Evolutionary conservation across 2,113 vertebrate species (phyloP).

Genomic region (Misgurnus anguillicaudatus): DNA sequence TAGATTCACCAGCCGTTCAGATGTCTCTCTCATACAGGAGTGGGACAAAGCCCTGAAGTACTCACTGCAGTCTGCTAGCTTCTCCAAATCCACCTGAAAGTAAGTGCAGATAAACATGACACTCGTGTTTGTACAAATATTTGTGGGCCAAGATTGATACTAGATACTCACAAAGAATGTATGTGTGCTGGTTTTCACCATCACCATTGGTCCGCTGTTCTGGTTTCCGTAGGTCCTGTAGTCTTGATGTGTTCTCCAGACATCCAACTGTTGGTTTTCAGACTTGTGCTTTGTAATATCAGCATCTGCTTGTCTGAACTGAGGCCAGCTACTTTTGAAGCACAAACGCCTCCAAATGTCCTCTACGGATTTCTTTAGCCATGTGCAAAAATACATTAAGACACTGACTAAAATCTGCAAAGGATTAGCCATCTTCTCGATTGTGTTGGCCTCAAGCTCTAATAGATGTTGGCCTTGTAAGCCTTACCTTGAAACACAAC

Average conservation of each 20-base stretch:
- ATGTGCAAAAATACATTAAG: conserved; percentile 52
- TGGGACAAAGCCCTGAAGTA: conserved; percentile 75
- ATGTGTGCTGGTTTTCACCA: conserved; percentile 70
- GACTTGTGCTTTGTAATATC: not conserved
- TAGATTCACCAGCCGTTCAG: conserved; percentile 65
- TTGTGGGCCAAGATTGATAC: not conserved
- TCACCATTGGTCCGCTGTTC: conserved; percentile 58
- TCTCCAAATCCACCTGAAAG: conserved; percentile 69
- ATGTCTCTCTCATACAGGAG: conserved; percentile 75
- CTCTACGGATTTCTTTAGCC: conserved; percentile 35
- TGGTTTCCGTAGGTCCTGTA: conserved; percentile 63
- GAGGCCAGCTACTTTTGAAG: conserved; percentile 16
- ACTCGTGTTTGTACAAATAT: not conserved
- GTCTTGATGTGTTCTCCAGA: conserved; percentile 64
- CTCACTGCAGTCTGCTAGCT: conserved; percentile 68
- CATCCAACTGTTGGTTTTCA: conserved; percentile 43
- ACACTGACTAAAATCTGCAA: conserved; percentile 41
- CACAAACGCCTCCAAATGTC: conserved; percentile 15
- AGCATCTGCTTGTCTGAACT: not conserved
- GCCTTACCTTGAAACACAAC: not conserved
- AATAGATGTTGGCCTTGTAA: not conserved
- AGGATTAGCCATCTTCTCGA: conserved; percentile 54
- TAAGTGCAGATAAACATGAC: not conserved
- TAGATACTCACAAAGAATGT: conserved; percentile 69
- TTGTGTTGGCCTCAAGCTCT: not conserved